phyloP scores from a whole-genome alignment of 64 coral and sea anemone genomes.

The Montipora capricornis region DNA sequence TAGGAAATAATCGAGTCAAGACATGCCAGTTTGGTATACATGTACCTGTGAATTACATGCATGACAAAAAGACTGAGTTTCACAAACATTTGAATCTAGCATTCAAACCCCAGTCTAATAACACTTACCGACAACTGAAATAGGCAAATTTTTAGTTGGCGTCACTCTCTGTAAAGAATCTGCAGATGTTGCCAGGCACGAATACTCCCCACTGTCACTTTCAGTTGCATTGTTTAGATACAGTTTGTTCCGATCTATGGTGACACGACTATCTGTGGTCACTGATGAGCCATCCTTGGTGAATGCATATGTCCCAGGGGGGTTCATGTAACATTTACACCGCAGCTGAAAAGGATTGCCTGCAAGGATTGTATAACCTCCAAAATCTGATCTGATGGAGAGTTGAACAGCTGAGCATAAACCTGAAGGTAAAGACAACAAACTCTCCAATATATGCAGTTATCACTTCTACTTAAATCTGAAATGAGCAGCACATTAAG shows the following conservation, averaged over 20 bases:
- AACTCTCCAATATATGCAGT: background rate
- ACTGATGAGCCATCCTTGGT: conserved; percentile 58
- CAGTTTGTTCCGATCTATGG: conserved; percentile 60
- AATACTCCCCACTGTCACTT: conserved; percentile 79
- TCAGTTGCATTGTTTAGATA: conserved; percentile 46
- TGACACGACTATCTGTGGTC: conserved; percentile 16
- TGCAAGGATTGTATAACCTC: background rate
- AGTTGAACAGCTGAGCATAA: conserved; percentile 8
- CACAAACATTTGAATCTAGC: no score
- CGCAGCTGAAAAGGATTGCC: conserved; percentile 6
- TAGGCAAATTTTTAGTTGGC: background rate
- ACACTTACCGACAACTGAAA: conserved; percentile 74
- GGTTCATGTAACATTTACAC: conserved; percentile 59
- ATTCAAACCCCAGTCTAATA: no score
- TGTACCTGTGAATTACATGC: no score
- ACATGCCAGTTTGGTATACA: no score
- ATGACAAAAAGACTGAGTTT: no score
- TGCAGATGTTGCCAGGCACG: conserved; percentile 63
- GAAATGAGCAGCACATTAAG: no score
- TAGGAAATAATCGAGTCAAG: no score
- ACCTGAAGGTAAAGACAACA: conserved; percentile 9
- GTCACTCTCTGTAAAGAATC: conserved; percentile 24
- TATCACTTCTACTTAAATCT: no score
- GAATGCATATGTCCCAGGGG: conserved; percentile 58
- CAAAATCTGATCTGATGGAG: background rate